A percentile compares a stretch with the other conserved stretches of the same genome.
These are phyloP conservation scores for Paraescarpia echinospica DNA, from an alignment of 1,140 invertebrate genomes.

Conservation along the genomic window DNA sequence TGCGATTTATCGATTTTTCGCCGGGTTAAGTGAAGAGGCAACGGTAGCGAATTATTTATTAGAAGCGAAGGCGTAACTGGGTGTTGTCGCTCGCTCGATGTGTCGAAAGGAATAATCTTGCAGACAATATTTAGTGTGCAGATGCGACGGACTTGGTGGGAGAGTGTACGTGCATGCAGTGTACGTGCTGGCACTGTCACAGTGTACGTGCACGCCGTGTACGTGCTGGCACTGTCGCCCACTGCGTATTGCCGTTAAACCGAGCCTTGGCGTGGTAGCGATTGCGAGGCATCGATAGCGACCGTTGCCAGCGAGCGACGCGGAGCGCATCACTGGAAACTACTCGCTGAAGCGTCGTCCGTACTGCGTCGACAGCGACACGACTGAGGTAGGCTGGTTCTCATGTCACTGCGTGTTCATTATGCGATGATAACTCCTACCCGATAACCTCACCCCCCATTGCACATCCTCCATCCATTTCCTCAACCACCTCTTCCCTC, in stretches of 20 bases:
- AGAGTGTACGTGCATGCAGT: neutral
- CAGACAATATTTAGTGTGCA: neutral
- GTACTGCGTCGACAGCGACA: neutral
- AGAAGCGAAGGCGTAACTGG: neutral
- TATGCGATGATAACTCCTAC: too few relatives aligned
- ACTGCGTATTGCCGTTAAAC: neutral
- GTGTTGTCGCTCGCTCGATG: neutral
- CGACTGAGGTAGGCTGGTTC: neutral
- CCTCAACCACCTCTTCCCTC: neutral
- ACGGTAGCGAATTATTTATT: neutral
- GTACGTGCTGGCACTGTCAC: neutral
- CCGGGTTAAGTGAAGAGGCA: neutral
- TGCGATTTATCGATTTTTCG: neutral
- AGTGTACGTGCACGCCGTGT: too few relatives aligned
- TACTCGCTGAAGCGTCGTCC: neutral
- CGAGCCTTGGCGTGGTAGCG: neutral
- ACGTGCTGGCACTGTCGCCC: too few relatives aligned
- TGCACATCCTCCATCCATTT: too few relatives aligned
- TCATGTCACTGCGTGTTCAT: too few relatives aligned
- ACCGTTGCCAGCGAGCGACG: neutral
- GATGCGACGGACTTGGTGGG: neutral
- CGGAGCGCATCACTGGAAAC: too few relatives aligned
- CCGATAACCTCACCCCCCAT: too few relatives aligned
- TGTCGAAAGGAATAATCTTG: neutral
- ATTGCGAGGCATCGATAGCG: neutral